phyloP scores from a whole-genome alignment of 2,888 invertebrate genomes.

The Chelonus formosanus region DNA sequence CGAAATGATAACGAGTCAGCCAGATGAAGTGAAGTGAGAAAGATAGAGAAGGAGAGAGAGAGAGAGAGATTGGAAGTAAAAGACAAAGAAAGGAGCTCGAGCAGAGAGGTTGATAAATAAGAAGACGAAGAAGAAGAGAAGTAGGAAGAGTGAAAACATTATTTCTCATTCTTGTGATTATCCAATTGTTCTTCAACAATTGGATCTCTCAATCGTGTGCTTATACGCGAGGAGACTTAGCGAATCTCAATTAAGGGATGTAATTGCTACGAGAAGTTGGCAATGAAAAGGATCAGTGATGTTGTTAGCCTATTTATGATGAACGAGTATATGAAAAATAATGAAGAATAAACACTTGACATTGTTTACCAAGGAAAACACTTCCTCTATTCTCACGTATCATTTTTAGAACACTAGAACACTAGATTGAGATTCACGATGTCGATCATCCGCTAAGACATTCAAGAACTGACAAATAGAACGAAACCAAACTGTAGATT shows the following conservation, averaged over 20 bases:
- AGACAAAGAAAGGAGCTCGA: no score
- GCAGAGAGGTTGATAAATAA: not conserved
- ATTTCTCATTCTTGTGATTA: constrained; percentile 9
- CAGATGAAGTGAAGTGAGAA: no score
- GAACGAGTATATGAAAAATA: not conserved
- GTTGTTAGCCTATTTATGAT: constrained; percentile 7
- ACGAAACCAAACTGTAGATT: not conserved
- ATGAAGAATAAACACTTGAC: not conserved
- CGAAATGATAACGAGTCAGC: no score
- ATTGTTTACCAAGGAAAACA: not conserved
- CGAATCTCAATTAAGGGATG: not conserved
- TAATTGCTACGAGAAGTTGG: not conserved
- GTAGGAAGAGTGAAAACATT: not conserved
- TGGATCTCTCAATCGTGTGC: not conserved
- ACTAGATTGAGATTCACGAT: constrained; percentile 1
- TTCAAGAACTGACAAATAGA: constrained; percentile 4
- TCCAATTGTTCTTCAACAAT: constrained; percentile 12
- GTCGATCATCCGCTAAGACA: not conserved
- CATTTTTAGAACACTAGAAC: constrained; percentile 4
- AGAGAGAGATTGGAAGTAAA: no score
- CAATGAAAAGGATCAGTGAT: not conserved
- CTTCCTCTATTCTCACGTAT: not conserved
- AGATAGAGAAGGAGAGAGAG: no score
- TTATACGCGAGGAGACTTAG: constrained; percentile 1
- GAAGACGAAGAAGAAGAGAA: constrained; percentile 1